Evolutionary conservation across 2,113 vertebrate species (phyloP).

Genomic region (Dasyornis broadbenti): DNA sequence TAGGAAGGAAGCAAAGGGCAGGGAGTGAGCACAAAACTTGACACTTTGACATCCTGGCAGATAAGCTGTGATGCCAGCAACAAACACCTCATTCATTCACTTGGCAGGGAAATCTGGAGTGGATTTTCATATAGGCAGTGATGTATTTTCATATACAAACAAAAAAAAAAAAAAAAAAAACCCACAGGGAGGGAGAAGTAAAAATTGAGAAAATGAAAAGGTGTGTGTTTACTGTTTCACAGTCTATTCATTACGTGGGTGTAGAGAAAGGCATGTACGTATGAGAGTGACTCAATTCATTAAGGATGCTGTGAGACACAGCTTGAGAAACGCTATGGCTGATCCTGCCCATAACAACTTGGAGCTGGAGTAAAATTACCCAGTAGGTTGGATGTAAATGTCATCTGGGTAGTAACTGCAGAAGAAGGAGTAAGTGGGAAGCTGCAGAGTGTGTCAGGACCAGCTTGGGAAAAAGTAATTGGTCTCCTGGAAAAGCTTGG

Average conservation of each 20-base stretch:
- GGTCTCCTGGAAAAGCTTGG: neutral
- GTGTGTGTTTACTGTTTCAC: constrained; percentile 31
- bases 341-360: neutral
- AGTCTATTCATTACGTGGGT: constrained; percentile 47
- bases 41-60: neutral
- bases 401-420: neutral
- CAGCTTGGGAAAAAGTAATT: neutral
- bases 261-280: constrained; percentile 22
- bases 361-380: constrained; percentile 7
- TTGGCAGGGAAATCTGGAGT: neutral
- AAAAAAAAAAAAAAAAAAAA: neutral
- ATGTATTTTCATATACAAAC: neutral
- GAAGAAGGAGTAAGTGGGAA: neutral
- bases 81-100: neutral
- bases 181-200: neutral
- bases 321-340: constrained; percentile 14
- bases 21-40: neutral
- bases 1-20: constrained; percentile 58
- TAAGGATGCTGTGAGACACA: constrained; percentile 14
- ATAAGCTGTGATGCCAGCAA: neutral
- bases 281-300: constrained; percentile 48
- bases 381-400: constrained; percentile 21
- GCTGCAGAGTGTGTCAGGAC: neutral
- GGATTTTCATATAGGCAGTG: neutral
- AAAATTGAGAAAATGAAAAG: constrained; percentile 40